Conservation (phyloP, 2,888 invertebrate species). For the Pseudococcus viburni region DNA sequence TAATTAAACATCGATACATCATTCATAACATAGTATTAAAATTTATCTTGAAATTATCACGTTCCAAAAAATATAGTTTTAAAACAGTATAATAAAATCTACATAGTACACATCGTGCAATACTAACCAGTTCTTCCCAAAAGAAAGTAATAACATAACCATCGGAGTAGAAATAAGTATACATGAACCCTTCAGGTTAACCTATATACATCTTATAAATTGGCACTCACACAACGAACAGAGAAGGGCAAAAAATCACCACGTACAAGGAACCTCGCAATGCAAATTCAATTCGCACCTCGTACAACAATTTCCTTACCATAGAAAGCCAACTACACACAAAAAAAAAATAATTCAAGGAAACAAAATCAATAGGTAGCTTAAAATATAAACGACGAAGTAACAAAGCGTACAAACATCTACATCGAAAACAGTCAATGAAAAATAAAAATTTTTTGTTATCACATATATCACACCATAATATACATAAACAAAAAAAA, state of each 20-base stretch:
- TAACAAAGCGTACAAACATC: slow-evolving; percentile 52
- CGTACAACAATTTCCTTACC: not conserved
- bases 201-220: not conserved
- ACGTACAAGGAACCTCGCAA: not conserved
- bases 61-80: slow-evolving; percentile 5
- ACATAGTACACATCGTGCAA: slow-evolving; percentile 46
- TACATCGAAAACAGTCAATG: slow-evolving; percentile 44
- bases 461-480: slow-evolving; percentile 55
- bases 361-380: not conserved
- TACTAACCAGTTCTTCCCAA: slow-evolving; percentile 54
- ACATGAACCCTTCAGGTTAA: not conserved
- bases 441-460: slow-evolving; percentile 50
- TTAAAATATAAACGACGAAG: slow-evolving; percentile 9
- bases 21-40: slow-evolving; percentile 46
- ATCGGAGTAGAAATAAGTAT: not conserved
- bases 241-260: slow-evolving; percentile 15
- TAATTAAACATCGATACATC: slow-evolving; percentile 51
- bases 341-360: no score
- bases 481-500: not conserved
- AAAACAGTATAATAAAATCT: slow-evolving; percentile 40
- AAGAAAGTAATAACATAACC: slow-evolving; percentile 52
- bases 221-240: slow-evolving; percentile 21
- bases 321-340: not conserved
- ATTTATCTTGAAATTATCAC: slow-evolving; percentile 46
- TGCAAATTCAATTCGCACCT: not conserved